Evolutionary conservation across 2,888 invertebrate genomes (phyloP).

Genomic region (Liopterus haemorrhoidalis): DNA sequence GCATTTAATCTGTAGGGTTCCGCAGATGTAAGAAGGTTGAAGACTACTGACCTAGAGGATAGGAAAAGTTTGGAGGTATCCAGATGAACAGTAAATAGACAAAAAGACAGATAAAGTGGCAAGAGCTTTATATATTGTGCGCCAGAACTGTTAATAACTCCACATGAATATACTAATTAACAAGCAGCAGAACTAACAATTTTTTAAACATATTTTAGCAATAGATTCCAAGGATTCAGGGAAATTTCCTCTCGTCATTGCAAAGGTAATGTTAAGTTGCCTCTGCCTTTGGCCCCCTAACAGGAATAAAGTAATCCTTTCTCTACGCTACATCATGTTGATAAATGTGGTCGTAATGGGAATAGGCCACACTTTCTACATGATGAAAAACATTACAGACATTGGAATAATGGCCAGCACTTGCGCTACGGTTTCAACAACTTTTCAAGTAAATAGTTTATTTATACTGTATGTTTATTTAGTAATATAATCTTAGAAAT

Average conservation of each 20-base stretch:
- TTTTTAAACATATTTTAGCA: no score
- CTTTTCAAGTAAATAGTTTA: slow-evolving; percentile 9
- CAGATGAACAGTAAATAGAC: no score
- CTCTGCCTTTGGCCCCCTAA: slow-evolving; percentile 15
- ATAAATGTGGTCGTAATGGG: slow-evolving; percentile 3
- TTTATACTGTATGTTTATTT: not conserved
- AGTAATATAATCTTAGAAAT: not conserved
- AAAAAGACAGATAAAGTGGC: no score
- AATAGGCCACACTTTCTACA: slow-evolving; percentile 4
- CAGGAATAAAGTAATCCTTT: not conserved
- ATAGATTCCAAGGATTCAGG: slow-evolving; percentile 12
- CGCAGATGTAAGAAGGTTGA: no score
- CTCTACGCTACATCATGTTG: slow-evolving; percentile 1
- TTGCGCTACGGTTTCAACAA: slow-evolving; percentile 17
- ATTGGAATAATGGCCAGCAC: slow-evolving; percentile 13
- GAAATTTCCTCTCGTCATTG: slow-evolving; percentile 11
- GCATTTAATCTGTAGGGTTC: no score
- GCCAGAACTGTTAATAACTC: no score
- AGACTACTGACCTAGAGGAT: no score
- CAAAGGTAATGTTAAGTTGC: slow-evolving; percentile 13
- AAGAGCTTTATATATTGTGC: no score
- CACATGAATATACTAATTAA: no score
- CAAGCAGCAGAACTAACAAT: no score
- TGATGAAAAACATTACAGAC: slow-evolving; percentile 14
- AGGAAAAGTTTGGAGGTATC: no score